Conservation (phyloP, 2,113 vertebrate species). For the Lepus timidus region DNA sequence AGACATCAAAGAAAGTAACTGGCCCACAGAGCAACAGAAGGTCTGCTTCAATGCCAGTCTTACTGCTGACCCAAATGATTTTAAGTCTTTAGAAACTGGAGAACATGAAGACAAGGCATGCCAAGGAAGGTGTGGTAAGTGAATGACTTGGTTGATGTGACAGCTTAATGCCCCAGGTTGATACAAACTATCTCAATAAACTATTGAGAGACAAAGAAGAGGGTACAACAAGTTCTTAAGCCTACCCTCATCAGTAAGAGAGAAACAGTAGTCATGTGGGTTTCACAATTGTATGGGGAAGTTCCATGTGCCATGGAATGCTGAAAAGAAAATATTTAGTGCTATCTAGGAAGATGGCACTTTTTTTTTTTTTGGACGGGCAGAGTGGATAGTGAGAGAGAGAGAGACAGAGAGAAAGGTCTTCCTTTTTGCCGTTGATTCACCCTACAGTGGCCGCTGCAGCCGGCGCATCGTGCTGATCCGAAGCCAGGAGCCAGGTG, state of each 20-base stretch:
- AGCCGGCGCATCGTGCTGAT: no score
- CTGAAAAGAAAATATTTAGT: not conserved
- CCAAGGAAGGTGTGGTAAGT: not conserved
- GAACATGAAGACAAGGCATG: not conserved
- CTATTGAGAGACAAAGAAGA: not conserved
- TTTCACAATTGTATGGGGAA: not conserved
- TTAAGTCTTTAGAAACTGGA: not conserved
- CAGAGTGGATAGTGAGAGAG: no score
- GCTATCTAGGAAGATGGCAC: not conserved
- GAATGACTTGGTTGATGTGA: not conserved
- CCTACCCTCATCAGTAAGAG: not conserved
- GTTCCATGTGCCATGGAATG: not conserved
- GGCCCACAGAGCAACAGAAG: not conserved
- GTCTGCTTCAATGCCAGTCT: not conserved
- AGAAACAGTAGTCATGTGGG: not conserved
- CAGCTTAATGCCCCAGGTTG: not conserved
- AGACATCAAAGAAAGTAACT: not conserved
- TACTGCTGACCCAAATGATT: not conserved
- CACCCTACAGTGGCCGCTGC: no score
- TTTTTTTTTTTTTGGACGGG: no score
- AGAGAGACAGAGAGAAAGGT: no score
- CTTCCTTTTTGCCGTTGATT: no score
- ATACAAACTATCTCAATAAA: not conserved
- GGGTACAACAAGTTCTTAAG: not conserved
- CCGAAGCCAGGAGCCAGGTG: no score